These are phyloP conservation scores for Ichneumoninae sp. DNA, from an alignment of 2,888 invertebrate genomes.

Conservation along the genomic window DNA sequence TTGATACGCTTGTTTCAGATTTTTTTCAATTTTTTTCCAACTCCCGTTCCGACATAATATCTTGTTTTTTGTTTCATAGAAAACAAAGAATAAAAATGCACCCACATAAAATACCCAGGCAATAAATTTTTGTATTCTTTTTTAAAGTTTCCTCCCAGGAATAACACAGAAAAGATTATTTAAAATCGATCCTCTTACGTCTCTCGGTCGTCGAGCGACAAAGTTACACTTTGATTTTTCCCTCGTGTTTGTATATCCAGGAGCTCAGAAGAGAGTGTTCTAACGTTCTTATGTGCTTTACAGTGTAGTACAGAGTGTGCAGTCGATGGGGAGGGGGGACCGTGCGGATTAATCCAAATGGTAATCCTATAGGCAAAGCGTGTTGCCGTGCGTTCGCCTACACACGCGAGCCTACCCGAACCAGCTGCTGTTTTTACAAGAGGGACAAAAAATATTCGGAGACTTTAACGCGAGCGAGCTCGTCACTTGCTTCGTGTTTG, in stretches of 20 bases:
- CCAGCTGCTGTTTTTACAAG: slow-evolving; percentile 80
- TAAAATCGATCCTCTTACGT: slow-evolving; percentile 77
- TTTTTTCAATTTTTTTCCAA: slow-evolving; percentile 12
- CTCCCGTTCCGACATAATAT: not conserved
- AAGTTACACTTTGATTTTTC: slow-evolving; percentile 73
- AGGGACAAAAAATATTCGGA: slow-evolving; percentile 53
- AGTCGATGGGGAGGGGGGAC: slow-evolving; percentile 67
- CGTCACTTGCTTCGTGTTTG: slow-evolving; percentile 83
- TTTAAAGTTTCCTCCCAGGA: not conserved
- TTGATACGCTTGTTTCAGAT: not conserved
- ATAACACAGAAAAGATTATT: slow-evolving; percentile 7
- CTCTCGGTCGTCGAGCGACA: slow-evolving; percentile 44
- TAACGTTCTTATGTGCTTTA: slow-evolving; percentile 61
- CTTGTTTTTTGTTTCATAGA: not conserved
- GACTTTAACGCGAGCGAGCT: slow-evolving; percentile 72
- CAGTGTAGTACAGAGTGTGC: slow-evolving; percentile 25
- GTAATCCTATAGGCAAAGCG: slow-evolving; percentile 83
- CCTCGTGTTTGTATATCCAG: slow-evolving; percentile 77
- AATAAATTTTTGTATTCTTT: slow-evolving; percentile 22
- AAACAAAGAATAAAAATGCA: not conserved
- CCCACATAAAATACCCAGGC: not conserved
- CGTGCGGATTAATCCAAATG: slow-evolving; percentile 80
- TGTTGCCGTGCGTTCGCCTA: slow-evolving; percentile 66
- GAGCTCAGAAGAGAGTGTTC: slow-evolving; percentile 20
- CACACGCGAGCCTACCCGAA: slow-evolving; percentile 12